Base-by-base conservation (phyloP, 1,140 invertebrate genomes). In the Brachionus paranguensis region DNA sequence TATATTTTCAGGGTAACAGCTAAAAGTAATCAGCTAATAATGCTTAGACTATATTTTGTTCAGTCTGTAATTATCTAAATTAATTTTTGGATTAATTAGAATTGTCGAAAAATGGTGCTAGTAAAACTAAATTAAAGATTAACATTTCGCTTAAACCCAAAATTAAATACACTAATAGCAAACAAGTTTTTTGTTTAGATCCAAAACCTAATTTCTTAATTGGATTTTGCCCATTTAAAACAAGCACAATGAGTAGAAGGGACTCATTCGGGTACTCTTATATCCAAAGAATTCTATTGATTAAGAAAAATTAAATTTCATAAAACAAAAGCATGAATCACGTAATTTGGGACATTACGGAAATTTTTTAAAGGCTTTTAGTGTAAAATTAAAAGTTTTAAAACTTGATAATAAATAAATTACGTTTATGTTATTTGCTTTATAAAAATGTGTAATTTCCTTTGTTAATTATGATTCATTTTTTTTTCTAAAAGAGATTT, bases 121-220 rank as follows among this genome's bases (percentile, higher is more conserved):
- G 41, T 68, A 68, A 68, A 68, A 68, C 65, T 41, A 68, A 68
- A 41, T 68, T 68, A 68, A 68, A 68, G 65, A 68, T 68, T 68
- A 68, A 60, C 27, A 60, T 60, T 60, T 60, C 53, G 8, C 10
- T 60, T 24, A 12, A 20, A 60, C 17, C 20, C 53, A n/a, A 60
- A 24, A 60, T 27, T 60, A 60, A 60, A 60, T 60, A 60, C 53
- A 60, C n/a, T 60, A 60, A 60, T 27, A 60, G 53, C 53, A 60
- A 60, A 20, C 53, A 27, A 60, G 53, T 60, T 53, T 55, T 1
- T 60, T 60, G 3, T 20, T 5, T 10, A n/a, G 20, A 60, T 60
- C 53, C n/a, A 60, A 60, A 60, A n/a, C n/a, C 53, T 60, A 60
- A 60, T 60, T 60, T 60, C 53, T 20, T 60, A 60, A 60, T 60